Conservation (phyloP, 2,113 vertebrate genomes). For the Solenodon paradoxus region DNA sequence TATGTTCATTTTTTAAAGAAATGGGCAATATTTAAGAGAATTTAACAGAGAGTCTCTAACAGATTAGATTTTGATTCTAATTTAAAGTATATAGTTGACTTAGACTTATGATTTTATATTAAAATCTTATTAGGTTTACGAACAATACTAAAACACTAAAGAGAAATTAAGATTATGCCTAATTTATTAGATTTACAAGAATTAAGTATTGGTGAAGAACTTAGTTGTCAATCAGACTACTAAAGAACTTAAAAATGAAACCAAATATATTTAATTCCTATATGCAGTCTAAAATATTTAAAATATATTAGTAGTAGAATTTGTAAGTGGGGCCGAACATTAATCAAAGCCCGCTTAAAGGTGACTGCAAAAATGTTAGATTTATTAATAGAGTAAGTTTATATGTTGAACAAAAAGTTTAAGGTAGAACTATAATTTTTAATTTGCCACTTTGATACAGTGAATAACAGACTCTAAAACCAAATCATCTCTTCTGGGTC, state of each 20-base stretch:
- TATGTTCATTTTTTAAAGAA: not conserved
- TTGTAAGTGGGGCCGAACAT: not conserved
- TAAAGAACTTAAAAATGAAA: constrained; percentile 42
- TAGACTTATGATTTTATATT: constrained; percentile 45
- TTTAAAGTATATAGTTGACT: constrained; percentile 29
- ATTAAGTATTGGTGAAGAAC: constrained; percentile 21
- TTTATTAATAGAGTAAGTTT: not conserved
- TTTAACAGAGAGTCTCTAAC: not conserved
- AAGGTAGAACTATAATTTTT: not conserved
- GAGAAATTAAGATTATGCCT: constrained; percentile 26
- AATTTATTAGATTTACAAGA: constrained; percentile 48
- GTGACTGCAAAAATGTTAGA: not conserved
- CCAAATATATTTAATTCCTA: constrained; percentile 30
- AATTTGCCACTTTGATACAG: not conserved
- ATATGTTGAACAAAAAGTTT: not conserved
- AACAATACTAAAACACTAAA: constrained; percentile 35
- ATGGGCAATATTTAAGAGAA: not conserved
- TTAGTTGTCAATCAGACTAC: constrained; percentile 45
- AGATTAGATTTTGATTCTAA: constrained; percentile 54
- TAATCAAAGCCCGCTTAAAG: not conserved
- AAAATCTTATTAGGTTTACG: constrained; percentile 31
- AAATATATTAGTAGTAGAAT: constrained; percentile 39
- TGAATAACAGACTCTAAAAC: not conserved
- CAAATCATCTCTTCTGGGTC: not conserved
- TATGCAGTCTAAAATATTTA: not conserved